These are phyloP conservation scores for Arctocebus calabarensis DNA, from an alignment of 2,797 vertebrate genomes.

Conservation along the genomic window DNA sequence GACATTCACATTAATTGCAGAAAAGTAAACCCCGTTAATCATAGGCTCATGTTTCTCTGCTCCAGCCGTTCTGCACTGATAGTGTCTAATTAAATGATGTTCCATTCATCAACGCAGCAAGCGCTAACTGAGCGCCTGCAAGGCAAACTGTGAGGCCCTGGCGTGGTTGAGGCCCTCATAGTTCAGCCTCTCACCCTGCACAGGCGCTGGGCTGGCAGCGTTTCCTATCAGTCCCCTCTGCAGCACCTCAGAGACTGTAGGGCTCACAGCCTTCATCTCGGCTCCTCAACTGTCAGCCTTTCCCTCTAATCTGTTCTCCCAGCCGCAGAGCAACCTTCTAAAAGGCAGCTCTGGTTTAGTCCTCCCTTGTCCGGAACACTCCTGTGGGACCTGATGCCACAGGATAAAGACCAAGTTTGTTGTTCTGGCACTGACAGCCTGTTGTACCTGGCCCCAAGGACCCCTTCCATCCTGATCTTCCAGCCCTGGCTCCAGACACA, in stretches of 20 bases:
- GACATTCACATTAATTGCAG: not conserved
- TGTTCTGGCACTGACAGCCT: not conserved
- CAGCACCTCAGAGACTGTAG: not conserved
- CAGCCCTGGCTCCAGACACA: not conserved
- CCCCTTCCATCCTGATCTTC: not conserved
- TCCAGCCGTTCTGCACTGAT: not conserved
- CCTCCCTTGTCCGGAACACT: not conserved
- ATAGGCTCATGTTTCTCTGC: not conserved
- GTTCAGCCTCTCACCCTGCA: not conserved
- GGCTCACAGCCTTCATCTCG: not conserved
- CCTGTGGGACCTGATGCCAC: not conserved
- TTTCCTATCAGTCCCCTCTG: fast-evolving
- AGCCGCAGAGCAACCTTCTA: not conserved
- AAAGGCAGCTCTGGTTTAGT: not conserved
- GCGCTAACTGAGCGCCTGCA: not conserved
- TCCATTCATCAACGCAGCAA: not conserved
- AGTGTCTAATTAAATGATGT: conserved; percentile 38
- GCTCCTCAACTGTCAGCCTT: not conserved
- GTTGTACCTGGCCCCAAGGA: not conserved
- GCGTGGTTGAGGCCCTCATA: fast-evolving
- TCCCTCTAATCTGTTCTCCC: not conserved
- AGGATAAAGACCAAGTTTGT: not conserved
- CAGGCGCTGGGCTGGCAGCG: fast-evolving
- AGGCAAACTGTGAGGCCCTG: not conserved
- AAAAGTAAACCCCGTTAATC: not conserved